phyloP scores from a whole-genome alignment of 2,113 vertebrate species.

The Phaethon lepturus region DNA sequence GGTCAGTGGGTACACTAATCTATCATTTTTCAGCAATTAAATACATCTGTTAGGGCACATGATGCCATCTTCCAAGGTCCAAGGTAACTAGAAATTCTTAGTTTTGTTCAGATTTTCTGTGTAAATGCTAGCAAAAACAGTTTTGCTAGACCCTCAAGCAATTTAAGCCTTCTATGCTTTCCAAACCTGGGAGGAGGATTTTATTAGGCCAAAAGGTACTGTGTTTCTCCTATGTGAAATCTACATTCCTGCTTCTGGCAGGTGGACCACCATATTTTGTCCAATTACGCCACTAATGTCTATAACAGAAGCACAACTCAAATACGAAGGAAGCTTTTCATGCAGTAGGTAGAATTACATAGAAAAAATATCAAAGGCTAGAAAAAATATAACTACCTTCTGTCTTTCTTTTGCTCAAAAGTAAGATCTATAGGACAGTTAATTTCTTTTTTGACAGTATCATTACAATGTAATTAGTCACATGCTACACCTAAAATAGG shows the following conservation, averaged over 20 bases:
- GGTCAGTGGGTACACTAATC: background rate
- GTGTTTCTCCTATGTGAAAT: background rate
- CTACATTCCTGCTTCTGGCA: background rate
- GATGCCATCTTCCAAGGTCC: background rate
- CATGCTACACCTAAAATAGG: background rate
- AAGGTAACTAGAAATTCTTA: background rate
- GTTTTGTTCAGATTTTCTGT: background rate
- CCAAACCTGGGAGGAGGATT: accelerated
- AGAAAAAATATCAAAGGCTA: background rate
- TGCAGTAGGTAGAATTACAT: background rate
- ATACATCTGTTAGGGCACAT: background rate
- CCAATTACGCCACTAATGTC: background rate
- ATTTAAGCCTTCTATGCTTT: background rate
- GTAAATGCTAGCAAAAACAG: background rate
- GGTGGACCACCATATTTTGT: background rate
- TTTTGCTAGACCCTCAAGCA: background rate
- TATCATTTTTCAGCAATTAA: background rate
- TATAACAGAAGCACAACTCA: background rate
- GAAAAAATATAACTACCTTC: background rate
- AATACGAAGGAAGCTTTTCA: background rate
- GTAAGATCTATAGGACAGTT: background rate
- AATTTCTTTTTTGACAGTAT: background rate
- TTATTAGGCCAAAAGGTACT: background rate
- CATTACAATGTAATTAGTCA: background rate
- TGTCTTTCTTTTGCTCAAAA: background rate